These are phyloP conservation scores for Leptoteleia sp. DNA, from an alignment of 1,140 invertebrate species.

Conservation along the genomic window DNA sequence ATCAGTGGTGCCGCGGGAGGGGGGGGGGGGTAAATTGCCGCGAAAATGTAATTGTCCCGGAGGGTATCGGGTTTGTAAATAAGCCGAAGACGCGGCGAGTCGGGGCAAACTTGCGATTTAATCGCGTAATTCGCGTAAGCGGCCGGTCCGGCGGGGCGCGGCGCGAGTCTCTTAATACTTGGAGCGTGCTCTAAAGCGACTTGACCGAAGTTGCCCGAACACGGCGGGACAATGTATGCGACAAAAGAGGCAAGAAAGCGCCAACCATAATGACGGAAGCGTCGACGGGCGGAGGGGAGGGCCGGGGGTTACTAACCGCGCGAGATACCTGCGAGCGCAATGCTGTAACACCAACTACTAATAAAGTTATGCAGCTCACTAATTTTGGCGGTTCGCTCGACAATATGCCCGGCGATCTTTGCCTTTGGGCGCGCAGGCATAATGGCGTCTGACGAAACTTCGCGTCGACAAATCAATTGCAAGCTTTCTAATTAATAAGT, in stretches of 20 bases:
- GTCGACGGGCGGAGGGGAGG: slow-evolving; percentile 28
- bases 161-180: slow-evolving; percentile 55
- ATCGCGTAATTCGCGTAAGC: slow-evolving; percentile 52
- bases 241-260: slow-evolving; percentile 46
- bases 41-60: no score
- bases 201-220: slow-evolving; percentile 53
- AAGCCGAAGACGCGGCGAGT: slow-evolving; percentile 12
- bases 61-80: slow-evolving; percentile 33
- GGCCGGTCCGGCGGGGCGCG: no score
- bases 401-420: slow-evolving; percentile 46
- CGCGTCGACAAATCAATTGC: no score
- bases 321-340: slow-evolving; percentile 51
- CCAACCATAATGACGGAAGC: slow-evolving; percentile 45
- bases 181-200: slow-evolving; percentile 33
- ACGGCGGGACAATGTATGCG: slow-evolving; percentile 49
- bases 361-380: slow-evolving; percentile 66
- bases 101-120: slow-evolving; percentile 38
- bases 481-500: no score
- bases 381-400: slow-evolving; percentile 51
- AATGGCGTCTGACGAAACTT: no score
- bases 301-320: slow-evolving; percentile 8
- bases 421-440: background rate
- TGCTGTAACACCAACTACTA: slow-evolving; percentile 59
- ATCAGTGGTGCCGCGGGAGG: no score
- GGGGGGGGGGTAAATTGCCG: no score